phyloP scores from a whole-genome alignment of 1,140 invertebrate genomes.

The Platyscapa corneri region DNA sequence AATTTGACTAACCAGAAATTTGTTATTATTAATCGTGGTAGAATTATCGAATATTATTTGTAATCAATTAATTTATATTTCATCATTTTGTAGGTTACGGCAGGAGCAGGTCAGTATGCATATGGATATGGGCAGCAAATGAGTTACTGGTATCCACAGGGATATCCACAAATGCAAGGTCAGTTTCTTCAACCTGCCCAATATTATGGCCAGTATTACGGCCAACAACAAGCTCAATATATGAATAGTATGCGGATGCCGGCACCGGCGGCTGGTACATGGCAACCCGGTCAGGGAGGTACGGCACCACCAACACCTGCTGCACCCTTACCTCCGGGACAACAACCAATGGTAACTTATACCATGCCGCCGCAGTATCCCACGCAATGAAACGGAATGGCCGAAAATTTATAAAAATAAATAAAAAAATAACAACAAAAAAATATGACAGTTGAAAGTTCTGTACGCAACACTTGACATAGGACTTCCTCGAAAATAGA shows the following conservation, averaged over 20 bases:
- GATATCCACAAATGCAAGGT: slow-evolving; percentile 78
- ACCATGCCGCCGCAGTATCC: slow-evolving; percentile 87
- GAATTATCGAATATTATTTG: background rate
- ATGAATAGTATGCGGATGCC: slow-evolving; percentile 76
- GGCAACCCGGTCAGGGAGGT: slow-evolving; percentile 74
- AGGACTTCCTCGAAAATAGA: slow-evolving; percentile 43
- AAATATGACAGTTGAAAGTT: slow-evolving; percentile 53
- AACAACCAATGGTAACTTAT: slow-evolving; percentile 82
- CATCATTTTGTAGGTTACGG: slow-evolving; percentile 64
- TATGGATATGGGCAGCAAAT: slow-evolving; percentile 84
- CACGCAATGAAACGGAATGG: slow-evolving; percentile 78
- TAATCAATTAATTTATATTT: background rate
- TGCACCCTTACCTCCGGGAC: slow-evolving; percentile 72
- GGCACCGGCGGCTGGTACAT: slow-evolving; percentile 74
- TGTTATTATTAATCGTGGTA: background rate
- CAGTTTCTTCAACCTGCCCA: slow-evolving; percentile 70
- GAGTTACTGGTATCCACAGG: slow-evolving; percentile 87
- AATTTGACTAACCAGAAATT: background rate
- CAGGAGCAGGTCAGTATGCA: slow-evolving; percentile 78
- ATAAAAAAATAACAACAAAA: slow-evolving; percentile 53
- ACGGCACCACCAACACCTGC: slow-evolving; percentile 72
- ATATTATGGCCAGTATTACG: slow-evolving; percentile 77
- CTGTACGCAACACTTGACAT: slow-evolving; percentile 51
- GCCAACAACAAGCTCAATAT: slow-evolving; percentile 73
- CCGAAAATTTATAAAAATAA: slow-evolving; percentile 56